phyloP scores from a whole-genome alignment of 2,888 invertebrate species.

The Torymus aiolomorphi region DNA sequence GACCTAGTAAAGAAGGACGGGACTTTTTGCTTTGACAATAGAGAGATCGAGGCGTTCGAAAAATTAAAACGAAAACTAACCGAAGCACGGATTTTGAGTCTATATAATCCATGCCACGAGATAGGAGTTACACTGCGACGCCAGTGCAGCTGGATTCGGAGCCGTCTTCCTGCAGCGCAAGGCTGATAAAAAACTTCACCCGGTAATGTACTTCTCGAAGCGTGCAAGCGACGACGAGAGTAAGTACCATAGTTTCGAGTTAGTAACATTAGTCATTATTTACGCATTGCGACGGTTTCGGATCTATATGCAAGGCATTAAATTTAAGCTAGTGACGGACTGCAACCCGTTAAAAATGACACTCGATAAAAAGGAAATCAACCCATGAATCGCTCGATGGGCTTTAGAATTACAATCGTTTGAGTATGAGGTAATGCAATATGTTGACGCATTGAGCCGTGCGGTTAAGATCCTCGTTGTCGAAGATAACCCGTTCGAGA shows the following conservation, averaged over 20 bases:
- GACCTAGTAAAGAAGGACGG: background rate
- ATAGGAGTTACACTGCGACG: constrained; percentile 59
- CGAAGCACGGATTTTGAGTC: constrained; percentile 49
- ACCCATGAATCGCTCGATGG: constrained; percentile 3
- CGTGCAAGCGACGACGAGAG: background rate
- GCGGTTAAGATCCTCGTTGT: constrained; percentile 13
- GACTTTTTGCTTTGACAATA: constrained; percentile 52
- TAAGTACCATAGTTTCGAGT: too few relatives aligned
- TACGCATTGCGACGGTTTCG: constrained; percentile 15
- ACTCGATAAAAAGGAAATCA: constrained; percentile 1
- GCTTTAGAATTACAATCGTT: background rate
- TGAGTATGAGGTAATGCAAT: background rate
- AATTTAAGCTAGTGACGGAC: too few relatives aligned
- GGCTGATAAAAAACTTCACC: constrained; percentile 26
- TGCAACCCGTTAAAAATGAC: background rate
- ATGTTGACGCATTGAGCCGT: too few relatives aligned
- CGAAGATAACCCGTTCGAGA: constrained; percentile 46
- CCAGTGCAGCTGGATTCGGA: constrained; percentile 11
- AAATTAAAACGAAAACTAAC: constrained; percentile 43
- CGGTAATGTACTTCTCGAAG: constrained; percentile 60
- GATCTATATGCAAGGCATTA: constrained; percentile 11
- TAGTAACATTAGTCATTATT: constrained; percentile 22
- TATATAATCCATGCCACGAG: constrained; percentile 54
- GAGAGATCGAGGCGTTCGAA: constrained; percentile 50
- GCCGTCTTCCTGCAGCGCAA: constrained; percentile 45